These are phyloP conservation scores for Trachymyrmex septentrionalis DNA, from an alignment of 1,140 invertebrate genomes.

Conservation along the genomic window DNA sequence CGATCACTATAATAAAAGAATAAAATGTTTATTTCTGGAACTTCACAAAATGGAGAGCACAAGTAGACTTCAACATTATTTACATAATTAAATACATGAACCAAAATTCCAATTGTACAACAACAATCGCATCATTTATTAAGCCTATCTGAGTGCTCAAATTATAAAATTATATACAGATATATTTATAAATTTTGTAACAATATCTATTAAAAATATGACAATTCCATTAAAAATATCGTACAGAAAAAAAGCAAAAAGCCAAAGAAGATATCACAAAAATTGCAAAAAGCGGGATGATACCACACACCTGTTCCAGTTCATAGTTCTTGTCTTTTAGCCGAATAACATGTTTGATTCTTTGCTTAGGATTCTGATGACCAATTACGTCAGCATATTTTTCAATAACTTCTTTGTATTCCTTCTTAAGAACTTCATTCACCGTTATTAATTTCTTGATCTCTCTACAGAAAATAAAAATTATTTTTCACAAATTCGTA, in stretches of 20 bases:
- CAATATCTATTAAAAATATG: constrained; percentile 70
- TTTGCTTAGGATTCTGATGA: constrained; percentile 90
- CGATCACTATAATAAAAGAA: not conserved
- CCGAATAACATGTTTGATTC: constrained; percentile 89
- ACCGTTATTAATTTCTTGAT: constrained; percentile 69
- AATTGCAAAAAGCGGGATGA: constrained; percentile 74
- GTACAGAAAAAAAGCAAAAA: constrained; percentile 67
- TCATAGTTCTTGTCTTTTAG: constrained; percentile 88
- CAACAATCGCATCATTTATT: constrained; percentile 4
- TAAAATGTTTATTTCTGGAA: not conserved
- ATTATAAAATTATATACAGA: constrained; percentile 25
- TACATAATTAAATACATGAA: constrained; percentile 47
- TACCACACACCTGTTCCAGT: constrained; percentile 86
- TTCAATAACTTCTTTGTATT: constrained; percentile 87
- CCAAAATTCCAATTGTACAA: not conserved
- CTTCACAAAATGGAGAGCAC: not conserved
- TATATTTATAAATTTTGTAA: not conserved
- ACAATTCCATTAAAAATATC: constrained; percentile 70
- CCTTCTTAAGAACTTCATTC: constrained; percentile 79
- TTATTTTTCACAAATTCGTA: constrained; percentile 8
- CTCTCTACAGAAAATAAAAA: constrained; percentile 74
- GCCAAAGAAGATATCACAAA: not conserved
- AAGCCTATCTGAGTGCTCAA: not conserved
- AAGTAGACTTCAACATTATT: constrained; percentile 31
- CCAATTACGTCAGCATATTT: constrained; percentile 89